phyloP scores from a whole-genome alignment of 2,113 vertebrate species.

The Lepisosteus osseus region DNA sequence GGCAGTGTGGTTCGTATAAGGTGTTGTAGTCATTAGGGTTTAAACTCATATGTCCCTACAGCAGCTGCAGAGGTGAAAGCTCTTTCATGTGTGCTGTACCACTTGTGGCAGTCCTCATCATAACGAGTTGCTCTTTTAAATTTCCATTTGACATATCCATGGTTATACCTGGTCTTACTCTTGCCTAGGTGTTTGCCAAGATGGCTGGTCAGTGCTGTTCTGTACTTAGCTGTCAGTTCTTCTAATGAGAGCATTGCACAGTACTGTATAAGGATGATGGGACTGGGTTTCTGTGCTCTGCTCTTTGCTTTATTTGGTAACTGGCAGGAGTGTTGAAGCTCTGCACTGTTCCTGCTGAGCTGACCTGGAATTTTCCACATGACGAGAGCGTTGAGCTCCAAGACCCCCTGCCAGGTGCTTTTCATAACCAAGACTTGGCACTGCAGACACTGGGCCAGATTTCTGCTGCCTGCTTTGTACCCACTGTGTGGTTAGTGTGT shows the following conservation, averaged over 20 bases:
- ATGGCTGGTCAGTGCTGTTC: too few species aligned
- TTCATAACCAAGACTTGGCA: slow-evolving; percentile 46
- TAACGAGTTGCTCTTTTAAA: too few species aligned
- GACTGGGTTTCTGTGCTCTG: slow-evolving; percentile 17
- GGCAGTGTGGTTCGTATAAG: too few species aligned
- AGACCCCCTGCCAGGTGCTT: slow-evolving; percentile 21
- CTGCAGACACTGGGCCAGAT: slow-evolving; percentile 38
- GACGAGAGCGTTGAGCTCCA: slow-evolving; percentile 32
- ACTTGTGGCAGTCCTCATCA: too few species aligned
- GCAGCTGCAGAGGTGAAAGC: too few species aligned
- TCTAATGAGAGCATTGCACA: neutral
- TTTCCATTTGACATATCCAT: too few species aligned
- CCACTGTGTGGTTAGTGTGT: neutral
- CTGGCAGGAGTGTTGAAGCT: slow-evolving; percentile 35
- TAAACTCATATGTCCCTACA: too few species aligned
- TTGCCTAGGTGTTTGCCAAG: neutral
- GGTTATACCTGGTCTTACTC: neutral
- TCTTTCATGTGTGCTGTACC: too few species aligned
- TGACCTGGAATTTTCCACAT: slow-evolving; percentile 57
- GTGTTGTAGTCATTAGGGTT: too few species aligned
- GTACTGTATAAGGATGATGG: neutral
- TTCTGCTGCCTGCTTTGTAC: slow-evolving; percentile 15
- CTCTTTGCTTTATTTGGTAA: slow-evolving; percentile 18
- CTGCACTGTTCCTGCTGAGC: slow-evolving; percentile 38
- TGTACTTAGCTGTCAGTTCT: too few species aligned